Conservation (phyloP, 1,140 invertebrate genomes). For the Orussus abietinus region DNA sequence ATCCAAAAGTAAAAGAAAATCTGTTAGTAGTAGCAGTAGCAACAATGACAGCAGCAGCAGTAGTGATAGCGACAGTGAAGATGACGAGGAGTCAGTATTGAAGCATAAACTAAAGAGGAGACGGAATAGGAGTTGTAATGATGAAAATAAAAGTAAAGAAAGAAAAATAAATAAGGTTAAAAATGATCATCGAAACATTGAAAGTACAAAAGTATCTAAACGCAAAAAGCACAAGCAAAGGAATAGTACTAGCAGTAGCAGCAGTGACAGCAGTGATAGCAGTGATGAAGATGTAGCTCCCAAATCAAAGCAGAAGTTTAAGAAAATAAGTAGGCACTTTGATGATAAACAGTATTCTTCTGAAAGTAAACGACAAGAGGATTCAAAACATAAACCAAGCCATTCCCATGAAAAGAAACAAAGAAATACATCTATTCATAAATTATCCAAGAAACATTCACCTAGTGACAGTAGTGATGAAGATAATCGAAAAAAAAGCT, state of each 20-base stretch:
- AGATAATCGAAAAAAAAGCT: constrained; percentile 18
- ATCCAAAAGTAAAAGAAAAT: constrained; percentile 19
- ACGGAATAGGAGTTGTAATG: too few species aligned
- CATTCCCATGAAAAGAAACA: constrained; percentile 31
- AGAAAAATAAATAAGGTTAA: constrained; percentile 13
- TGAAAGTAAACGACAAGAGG: background rate
- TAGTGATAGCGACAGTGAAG: too few species aligned
- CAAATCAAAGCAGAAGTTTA: constrained; percentile 4
- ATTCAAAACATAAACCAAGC: constrained; percentile 14
- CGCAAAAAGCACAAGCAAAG: constrained; percentile 24
- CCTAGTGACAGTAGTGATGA: constrained; percentile 11
- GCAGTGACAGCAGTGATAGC: constrained; percentile 18
- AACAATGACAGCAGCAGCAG: constrained; percentile 15
- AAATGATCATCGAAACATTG: constrained; percentile 15
- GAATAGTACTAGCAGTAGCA: constrained; percentile 18
- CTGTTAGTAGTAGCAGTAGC: constrained; percentile 13
- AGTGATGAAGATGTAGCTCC: constrained; percentile 13
- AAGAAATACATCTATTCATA: constrained; percentile 16
- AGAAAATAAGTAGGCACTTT: constrained; percentile 7
- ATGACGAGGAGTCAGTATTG: too few species aligned
- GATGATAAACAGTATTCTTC: background rate
- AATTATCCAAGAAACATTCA: constrained; percentile 3
- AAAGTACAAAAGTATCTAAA: constrained; percentile 15
- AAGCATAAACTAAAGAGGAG: too few species aligned
- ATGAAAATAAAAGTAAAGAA: constrained; percentile 17